phyloP scores from a whole-genome alignment of 2,888 invertebrate genomes.

The Athetis lepigone region DNA sequence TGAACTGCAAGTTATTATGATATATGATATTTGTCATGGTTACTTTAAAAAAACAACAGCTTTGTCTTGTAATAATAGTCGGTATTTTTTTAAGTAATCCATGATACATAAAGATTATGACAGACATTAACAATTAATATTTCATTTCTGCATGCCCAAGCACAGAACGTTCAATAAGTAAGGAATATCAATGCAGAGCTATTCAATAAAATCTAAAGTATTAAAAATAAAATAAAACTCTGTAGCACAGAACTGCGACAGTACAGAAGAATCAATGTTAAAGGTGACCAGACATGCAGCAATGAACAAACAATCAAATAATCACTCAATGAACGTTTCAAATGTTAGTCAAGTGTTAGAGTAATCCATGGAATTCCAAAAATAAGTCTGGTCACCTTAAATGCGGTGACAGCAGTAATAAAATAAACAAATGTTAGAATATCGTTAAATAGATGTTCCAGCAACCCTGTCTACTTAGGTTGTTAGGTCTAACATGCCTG shows the following conservation, averaged over 20 bases:
- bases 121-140: constrained; percentile 77
- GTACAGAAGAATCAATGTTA: constrained; percentile 70
- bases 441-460: constrained; percentile 71
- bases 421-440: constrained; percentile 71
- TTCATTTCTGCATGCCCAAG: constrained; percentile 91
- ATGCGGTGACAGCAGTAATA: constrained; percentile 85
- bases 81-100: constrained; percentile 72
- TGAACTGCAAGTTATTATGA: constrained; percentile 84
- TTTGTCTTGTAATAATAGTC: neutral
- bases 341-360: constrained; percentile 36
- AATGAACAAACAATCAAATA: constrained; percentile 76
- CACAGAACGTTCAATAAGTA: constrained; percentile 82
- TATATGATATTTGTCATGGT: constrained; percentile 79
- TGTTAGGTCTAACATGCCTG: constrained; percentile 85
- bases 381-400: constrained; percentile 88
- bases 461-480: constrained; percentile 86
- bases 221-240: constrained; percentile 74
- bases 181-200: constrained; percentile 82
- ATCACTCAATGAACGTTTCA: constrained; percentile 40
- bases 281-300: constrained; percentile 91
- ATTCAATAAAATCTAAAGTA: constrained; percentile 70
- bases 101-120: constrained; percentile 69
- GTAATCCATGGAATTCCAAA: constrained; percentile 42
- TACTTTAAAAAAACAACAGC: constrained; percentile 69
- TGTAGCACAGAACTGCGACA: constrained; percentile 79